Evolutionary conservation across 2,797 vertebrate genomes (phyloP).

Genomic region (Sparidentex hasta): DNA sequence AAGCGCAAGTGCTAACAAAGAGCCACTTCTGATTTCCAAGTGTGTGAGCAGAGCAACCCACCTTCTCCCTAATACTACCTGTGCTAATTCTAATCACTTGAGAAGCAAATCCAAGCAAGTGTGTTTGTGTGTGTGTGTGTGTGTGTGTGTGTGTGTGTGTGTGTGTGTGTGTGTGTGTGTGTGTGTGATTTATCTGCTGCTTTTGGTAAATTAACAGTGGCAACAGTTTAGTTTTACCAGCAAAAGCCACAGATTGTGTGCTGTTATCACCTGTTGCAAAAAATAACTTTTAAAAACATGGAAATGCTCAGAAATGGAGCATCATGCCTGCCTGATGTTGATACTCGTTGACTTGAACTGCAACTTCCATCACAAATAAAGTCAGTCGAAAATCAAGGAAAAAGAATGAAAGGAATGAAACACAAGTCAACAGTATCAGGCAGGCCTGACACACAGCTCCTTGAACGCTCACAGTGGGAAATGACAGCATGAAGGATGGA

Average conservation of each 20-base stretch:
- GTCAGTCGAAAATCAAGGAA: too few species aligned
- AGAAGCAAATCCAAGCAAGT: background rate
- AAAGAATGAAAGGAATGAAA: too few species aligned
- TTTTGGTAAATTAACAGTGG: background rate
- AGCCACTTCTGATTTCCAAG: conserved; percentile 9
- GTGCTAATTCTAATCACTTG: background rate
- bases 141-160: too few species aligned
- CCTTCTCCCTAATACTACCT: background rate
- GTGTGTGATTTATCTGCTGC: too few species aligned
- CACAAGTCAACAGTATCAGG: too few species aligned
- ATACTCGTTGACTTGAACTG: too few species aligned
- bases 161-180: background rate
- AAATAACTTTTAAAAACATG: background rate
- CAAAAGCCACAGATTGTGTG: background rate
- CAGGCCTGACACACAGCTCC: too few species aligned
- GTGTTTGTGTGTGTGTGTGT: background rate
- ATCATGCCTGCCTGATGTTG: too few species aligned
- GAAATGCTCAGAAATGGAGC: too few species aligned
- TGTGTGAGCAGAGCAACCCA: background rate
- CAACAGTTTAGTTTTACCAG: background rate
- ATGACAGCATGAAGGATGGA: too few species aligned
- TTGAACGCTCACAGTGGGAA: too few species aligned
- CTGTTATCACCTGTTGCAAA: background rate
- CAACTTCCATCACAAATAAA: too few species aligned
- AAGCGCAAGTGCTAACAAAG: conserved; percentile 26